Percentiles rank a stretch among this genome's conserved stretches.
These are phyloP conservation scores for Cryptops parisi DNA, from an alignment of 2,888 invertebrate genomes.

Conservation along the genomic window DNA sequence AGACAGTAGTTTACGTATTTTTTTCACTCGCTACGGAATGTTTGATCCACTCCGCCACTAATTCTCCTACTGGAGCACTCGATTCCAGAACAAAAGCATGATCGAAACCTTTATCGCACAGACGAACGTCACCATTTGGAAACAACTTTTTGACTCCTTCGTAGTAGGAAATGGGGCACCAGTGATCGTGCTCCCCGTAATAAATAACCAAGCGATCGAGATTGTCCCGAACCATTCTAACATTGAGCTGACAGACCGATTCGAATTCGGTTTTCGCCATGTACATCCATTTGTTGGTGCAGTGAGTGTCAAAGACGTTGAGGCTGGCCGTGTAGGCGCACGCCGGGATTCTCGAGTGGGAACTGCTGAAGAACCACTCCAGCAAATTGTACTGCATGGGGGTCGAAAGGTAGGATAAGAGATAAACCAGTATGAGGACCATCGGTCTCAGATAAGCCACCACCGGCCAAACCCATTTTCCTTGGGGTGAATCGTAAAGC, in stretches of 20 bases:
- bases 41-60: constrained; percentile 20
- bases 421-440: constrained; percentile 24
- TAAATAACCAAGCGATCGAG: constrained; percentile 55
- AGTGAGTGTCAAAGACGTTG: constrained; percentile 27
- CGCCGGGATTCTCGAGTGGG: constrained; percentile 15
- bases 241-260: constrained; percentile 51
- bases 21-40: no score
- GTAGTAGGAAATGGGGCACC: constrained; percentile 64
- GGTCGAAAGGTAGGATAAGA: constrained; percentile 25
- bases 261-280: constrained; percentile 68
- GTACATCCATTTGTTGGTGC: constrained; percentile 33
- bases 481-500: constrained; percentile 61
- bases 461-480: constrained; percentile 48
- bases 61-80: constrained; percentile 29
- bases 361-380: constrained; percentile 25
- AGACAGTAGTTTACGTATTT: no score
- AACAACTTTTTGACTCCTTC: constrained; percentile 45
- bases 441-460: constrained; percentile 36
- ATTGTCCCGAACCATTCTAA: constrained; percentile 42
- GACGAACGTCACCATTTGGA: constrained; percentile 44
- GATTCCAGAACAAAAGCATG: constrained; percentile 65
- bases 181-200: constrained; percentile 63
- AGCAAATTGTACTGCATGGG: constrained; percentile 24
- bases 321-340: constrained; percentile 27
- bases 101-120: constrained; percentile 44